Evolutionary conservation across 2,113 vertebrate species (phyloP), one percentile per base, ranked within the genome.

Genomic region (Cyprinodon brontotheroides): DNA sequence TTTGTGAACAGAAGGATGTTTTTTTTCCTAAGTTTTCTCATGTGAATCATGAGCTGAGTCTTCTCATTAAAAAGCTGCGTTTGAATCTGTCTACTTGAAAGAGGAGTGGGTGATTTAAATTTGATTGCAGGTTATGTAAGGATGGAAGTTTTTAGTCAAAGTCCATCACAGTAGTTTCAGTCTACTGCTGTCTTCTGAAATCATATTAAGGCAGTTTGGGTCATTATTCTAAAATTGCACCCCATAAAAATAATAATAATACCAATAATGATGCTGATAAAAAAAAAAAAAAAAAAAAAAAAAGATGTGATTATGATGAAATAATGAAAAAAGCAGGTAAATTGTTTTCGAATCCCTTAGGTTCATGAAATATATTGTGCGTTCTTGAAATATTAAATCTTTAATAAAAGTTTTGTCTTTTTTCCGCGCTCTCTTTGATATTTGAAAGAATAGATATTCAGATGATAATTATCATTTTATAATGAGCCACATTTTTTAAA

Each of bases 61-160:
- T 85, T 85, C 86, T 91, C 89, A 89, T 90, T 92, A 90, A 89
- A 57, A 86, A 66, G 71, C 61, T 64, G 77, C 61, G 83, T 85
- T 89, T 85, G 84, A 86, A 80, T 37, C 43, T 53, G 69, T n/a
- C 4, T 11, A 81, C 80, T 89, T 80, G 81, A 89, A 87, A 89
- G 84, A 74, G 70, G 81, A 84, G 73, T 70, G 78, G 67, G 78
- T 50, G 79, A 84, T 79, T 59, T 70, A 65, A 62, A 70, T 85
- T 74, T 48, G 76, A 81, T 76, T 84, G 70, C 53, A 48, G 72
- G 38, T 82, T 79, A 82, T 68, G 70, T 68, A 82, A 86, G 61
- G 48, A 14, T 70, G 70, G 81, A 66, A 61, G 70, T 39, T 0
- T 77, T 79, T n/a, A 37, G 53, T 78, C 13, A 11, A 7, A 59